A percentile compares a stretch with the other conserved stretches of the same genome.
Conservation (phyloP, 2,113 vertebrate species). For the Alligator sinensis region DNA sequence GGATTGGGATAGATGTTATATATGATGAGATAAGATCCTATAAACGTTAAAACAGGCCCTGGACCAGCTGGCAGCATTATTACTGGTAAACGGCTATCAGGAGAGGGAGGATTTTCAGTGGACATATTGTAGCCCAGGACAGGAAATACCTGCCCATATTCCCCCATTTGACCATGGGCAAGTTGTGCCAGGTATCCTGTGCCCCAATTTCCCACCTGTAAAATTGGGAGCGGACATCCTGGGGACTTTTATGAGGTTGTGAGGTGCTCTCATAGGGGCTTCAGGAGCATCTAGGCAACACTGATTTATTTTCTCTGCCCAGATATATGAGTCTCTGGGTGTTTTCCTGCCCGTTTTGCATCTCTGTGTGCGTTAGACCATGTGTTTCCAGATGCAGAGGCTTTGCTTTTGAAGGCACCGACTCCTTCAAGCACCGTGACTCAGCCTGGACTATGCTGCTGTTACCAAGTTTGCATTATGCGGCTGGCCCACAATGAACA, state of each 20-base stretch:
- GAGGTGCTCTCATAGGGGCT: neutral
- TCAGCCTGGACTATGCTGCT: neutral
- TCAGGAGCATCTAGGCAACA: neutral
- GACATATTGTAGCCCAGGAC: neutral
- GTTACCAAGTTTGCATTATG: slow-evolving; percentile 53
- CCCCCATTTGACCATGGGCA: neutral
- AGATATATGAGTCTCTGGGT: neutral
- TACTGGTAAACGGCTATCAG: fast-evolving
- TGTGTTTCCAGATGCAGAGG: neutral
- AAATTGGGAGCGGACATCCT: neutral
- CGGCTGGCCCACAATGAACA: slow-evolving; percentile 37
- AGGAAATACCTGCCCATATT: neutral
- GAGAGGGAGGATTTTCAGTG: neutral
- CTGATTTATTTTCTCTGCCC: neutral
- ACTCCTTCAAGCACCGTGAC: neutral
- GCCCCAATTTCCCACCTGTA: neutral
- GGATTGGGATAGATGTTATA: neutral
- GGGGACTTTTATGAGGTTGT: neutral
- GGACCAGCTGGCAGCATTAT: neutral
- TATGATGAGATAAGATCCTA: neutral
- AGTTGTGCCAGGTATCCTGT: neutral
- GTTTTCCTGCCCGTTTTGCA: neutral
- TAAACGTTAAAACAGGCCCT: neutral
- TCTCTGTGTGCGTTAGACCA: neutral
- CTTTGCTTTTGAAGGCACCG: neutral